Evolutionary conservation across 2,888 invertebrate species (phyloP), one percentile per base, ranked within the genome.

Genomic region (Epinotia brunnichana): DNA sequence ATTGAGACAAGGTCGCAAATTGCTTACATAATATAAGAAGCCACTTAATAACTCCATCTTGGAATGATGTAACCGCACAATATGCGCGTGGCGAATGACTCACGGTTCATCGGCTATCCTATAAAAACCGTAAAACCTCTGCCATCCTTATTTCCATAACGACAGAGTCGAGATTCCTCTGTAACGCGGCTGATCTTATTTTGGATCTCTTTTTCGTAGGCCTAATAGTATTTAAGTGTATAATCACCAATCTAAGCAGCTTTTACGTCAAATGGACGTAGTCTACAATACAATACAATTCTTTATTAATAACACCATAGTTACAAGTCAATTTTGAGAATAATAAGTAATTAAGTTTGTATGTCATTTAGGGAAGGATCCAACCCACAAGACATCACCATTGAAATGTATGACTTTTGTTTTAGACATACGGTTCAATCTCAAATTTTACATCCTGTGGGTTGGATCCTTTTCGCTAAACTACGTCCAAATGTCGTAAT

Each of bases 21-120:
- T n/a, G 48, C n/a, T 48, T n/a, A 44, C 15, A 15, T 2, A n/a
- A 48, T 48, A 48, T 7, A n/a, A n/a, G 48, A 48, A 15, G 48
- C 7, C 61, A 29, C 41, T 66, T 59, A 41, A 70, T 66, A 60
- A 53, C 70, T 64, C 64, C 41, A 70, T 70, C 63, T 64, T 21
- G 39, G 17, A 66, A 73, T 75, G 73, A 75, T 68, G 74, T 75
- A 75, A 75, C 73, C 70, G 63, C 59, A 44, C 67, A 61, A 68
- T 70, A 73, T 67, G 53, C 67, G 57, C 70, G 54, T 74, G 62
- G 21, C 64, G 15, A 67, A 70, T 75, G 74, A 75, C 63, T 74
- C 74, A 74, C 72, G 69, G 61, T 51, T 57, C 71, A 64, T 71
- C 51, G 63, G 66, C 41, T 66, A 66, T 61, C 19, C 66, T 66